Base-by-base conservation (phyloP, 2,797 vertebrate species). In the Brachymystax lenok region DNA sequence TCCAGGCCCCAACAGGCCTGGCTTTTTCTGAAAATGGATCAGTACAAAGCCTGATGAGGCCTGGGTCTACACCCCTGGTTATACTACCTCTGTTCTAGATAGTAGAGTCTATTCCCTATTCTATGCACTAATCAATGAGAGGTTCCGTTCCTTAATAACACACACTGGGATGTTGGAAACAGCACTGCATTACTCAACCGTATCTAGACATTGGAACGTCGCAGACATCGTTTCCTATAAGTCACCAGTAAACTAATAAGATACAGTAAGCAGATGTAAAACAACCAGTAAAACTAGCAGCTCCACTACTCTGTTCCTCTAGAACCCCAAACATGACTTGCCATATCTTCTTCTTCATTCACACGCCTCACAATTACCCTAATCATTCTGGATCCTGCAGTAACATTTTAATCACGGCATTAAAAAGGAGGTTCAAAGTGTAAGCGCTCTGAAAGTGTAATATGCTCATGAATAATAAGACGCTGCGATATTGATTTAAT, bases 401-500 rank as follows among this genome's bases (percentile, higher is more conserved):
- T 86, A 79, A 77, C 79, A 88, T 77, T 73, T 74, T 27, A 87
- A 88, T 86, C 74, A 82, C 80, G 76, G 86, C 80, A 83, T 4
- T 79, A 74, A 71, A 59, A 86, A 82, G 56, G 46, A 83, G 82
- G 75, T 86, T 90, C 82, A 89, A 90, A 88, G 75, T 86, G 69
- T 79, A 83, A 83, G 82, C 69, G 75, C 83, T 85, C 79, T 83
- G 81, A 77, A 89, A 86, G 86, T 84, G 71, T 77, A 79, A 72
- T 78, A 75, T 7, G 35, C 35, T 35, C 83, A 86, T 91, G 84
- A 87, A 87, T 89, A 80, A 80, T 82, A 86, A 85, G 77, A 83
- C 74, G 54, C 83, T 84, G 83, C 76, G 87, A 82, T 87, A 86
- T 87, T 90, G 79, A 92, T 88, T 91, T 88, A 90, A 91, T 91